Conservation (phyloP, 2,113 vertebrate species). For the Coptodon rendalli region DNA sequence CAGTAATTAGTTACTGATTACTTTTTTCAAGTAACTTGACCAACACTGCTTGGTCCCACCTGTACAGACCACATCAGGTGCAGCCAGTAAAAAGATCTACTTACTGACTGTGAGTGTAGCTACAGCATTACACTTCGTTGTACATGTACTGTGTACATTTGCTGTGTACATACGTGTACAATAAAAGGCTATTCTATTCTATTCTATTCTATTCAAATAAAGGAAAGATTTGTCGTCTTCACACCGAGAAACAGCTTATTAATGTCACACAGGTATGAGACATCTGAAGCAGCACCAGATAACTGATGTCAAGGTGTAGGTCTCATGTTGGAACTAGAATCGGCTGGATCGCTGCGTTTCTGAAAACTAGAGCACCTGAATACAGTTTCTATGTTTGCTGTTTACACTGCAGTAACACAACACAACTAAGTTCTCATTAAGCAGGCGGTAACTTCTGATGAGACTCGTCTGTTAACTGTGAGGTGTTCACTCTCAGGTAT, state of each 20-base stretch:
- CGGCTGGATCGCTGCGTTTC: fast-evolving
- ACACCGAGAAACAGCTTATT: background rate
- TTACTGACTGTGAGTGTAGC: background rate
- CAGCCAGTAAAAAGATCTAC: background rate
- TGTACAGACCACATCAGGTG: background rate
- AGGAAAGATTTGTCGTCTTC: fast-evolving
- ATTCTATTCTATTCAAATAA: background rate
- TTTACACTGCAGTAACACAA: background rate
- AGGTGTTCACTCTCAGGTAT: no score
- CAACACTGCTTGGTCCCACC: background rate
- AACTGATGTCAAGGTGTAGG: background rate
- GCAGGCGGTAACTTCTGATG: background rate
- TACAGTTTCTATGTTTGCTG: background rate
- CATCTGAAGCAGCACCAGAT: background rate
- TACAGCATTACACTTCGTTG: background rate
- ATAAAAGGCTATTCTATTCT: background rate
- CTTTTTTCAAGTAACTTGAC: background rate
- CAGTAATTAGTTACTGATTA: fast-evolving
- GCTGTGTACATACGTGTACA: background rate
- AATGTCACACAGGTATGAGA: background rate
- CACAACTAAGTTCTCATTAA: background rate
- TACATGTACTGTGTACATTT: background rate
- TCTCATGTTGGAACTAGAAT: background rate
- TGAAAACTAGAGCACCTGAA: background rate
- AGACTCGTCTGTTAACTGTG: no score